Conservation (phyloP, 2,888 invertebrate species). For the Apodemia mormo region DNA sequence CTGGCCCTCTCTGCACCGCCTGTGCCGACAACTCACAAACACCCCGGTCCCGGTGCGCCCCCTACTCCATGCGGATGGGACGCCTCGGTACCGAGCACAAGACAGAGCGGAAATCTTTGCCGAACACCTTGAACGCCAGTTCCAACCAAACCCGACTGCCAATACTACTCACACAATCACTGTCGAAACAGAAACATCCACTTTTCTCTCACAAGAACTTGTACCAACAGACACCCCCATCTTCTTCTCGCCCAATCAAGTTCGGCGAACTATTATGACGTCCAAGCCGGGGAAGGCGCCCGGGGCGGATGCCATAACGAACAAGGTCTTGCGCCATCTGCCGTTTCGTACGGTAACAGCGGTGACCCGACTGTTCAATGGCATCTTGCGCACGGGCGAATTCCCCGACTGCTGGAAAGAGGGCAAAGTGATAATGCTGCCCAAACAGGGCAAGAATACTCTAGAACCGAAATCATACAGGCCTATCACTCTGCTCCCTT, state of each 20-base stretch:
- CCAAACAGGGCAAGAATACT: too few relatives aligned
- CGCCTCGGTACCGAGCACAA: slow-evolving; percentile 21
- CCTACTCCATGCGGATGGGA: slow-evolving; percentile 20
- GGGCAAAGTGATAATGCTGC: too few relatives aligned
- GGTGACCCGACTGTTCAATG: too few relatives aligned
- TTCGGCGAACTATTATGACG: background rate
- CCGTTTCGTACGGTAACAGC: too few relatives aligned
- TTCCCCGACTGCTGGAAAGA: too few relatives aligned
- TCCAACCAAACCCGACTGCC: background rate
- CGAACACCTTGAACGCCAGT: slow-evolving; percentile 26
- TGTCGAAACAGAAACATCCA: background rate
- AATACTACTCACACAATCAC: background rate
- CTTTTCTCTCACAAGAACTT: background rate
- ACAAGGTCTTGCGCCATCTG: too few relatives aligned
- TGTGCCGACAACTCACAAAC: background rate
- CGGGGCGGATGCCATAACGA: slow-evolving; percentile 28
- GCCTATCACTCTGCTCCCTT: too few relatives aligned
- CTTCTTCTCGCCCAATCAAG: slow-evolving; percentile 29
- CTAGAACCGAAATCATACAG: too few relatives aligned
- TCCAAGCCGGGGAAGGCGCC: slow-evolving; percentile 34
- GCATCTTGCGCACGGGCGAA: too few relatives aligned
- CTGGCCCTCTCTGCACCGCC: background rate
- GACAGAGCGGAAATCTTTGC: slow-evolving; percentile 32
- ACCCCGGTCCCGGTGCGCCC: slow-evolving; percentile 20
- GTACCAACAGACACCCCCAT: slow-evolving; percentile 12